Conservation (phyloP, 1,140 invertebrate species). For the Zeugodacus cucurbitae region DNA sequence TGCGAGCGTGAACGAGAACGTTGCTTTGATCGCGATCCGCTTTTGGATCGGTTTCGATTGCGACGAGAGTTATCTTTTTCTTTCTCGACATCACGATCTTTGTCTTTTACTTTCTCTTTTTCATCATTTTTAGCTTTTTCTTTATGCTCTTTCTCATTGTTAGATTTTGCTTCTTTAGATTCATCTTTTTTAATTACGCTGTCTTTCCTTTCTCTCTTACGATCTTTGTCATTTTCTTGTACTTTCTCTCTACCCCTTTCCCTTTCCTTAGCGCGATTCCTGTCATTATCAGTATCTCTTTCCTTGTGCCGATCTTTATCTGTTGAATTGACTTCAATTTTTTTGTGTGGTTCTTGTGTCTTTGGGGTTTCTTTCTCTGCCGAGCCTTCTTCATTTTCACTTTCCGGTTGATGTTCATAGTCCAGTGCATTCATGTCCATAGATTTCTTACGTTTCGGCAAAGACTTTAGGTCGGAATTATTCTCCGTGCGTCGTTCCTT, state of each 20-base stretch:
- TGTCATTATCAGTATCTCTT: not conserved
- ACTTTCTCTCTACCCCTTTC: not conserved
- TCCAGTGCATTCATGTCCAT: constrained; percentile 63
- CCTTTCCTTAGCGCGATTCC: not conserved
- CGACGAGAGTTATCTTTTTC: not conserved
- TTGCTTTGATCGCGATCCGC: not conserved
- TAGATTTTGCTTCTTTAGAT: not conserved
- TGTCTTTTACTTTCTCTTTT: constrained; percentile 25
- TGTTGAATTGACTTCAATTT: not conserved
- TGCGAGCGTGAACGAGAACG: constrained; percentile 34
- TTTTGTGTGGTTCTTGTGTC: not conserved
- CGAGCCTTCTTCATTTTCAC: constrained; percentile 46
- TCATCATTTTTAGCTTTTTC: constrained; percentile 7
- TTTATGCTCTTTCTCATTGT: constrained; percentile 43
- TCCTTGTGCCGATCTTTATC: constrained; percentile 28
- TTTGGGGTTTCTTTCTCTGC: not conserved
- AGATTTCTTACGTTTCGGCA: constrained; percentile 53
- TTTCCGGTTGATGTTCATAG: constrained; percentile 60
- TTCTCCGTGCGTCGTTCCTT: constrained; percentile 40
- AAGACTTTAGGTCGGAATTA: constrained; percentile 46
- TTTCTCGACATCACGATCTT: constrained; percentile 33
- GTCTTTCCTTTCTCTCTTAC: constrained; percentile 23
- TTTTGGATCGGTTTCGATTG: constrained; percentile 25
- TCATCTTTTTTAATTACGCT: constrained; percentile 41
- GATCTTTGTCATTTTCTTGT: not conserved